These are phyloP conservation scores for Platypus cylindrus DNA, from an alignment of 2,888 invertebrate species.

Conservation along the genomic window DNA sequence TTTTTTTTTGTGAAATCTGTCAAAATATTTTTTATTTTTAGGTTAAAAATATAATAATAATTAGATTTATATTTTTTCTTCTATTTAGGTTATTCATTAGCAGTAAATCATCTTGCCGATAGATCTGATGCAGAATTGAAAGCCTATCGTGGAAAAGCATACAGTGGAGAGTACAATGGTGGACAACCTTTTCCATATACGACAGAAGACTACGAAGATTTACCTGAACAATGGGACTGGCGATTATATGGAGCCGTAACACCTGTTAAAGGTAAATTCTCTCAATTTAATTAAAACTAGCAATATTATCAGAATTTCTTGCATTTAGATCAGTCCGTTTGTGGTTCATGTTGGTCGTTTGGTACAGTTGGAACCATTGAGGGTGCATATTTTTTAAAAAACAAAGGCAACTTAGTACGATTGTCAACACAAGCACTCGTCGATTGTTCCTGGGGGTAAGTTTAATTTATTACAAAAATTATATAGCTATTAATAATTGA, in stretches of 20 bases:
- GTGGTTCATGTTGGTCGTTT: slow-evolving; percentile 96
- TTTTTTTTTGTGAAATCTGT: too few relatives aligned
- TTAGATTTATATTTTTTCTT: slow-evolving; percentile 2
- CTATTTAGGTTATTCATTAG: slow-evolving; percentile 53
- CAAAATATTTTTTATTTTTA: too few relatives aligned
- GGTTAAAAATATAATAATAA: too few relatives aligned
- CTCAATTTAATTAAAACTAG: neutral
- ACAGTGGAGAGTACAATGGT: slow-evolving; percentile 52
- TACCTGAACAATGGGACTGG: slow-evolving; percentile 81
- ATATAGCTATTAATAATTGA: neutral
- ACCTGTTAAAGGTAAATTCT: slow-evolving; percentile 66
- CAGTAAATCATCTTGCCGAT: slow-evolving; percentile 83
- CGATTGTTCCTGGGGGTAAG: slow-evolving; percentile 87
- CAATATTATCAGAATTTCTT: slow-evolving; percentile 2
- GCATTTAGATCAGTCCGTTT: slow-evolving; percentile 79
- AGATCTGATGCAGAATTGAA: slow-evolving; percentile 63
- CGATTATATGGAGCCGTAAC: slow-evolving; percentile 84
- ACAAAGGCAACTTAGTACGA: slow-evolving; percentile 64
- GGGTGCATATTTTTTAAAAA: slow-evolving; percentile 77
- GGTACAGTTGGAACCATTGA: slow-evolving; percentile 89
- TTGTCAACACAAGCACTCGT: slow-evolving; percentile 89
- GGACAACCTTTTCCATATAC: slow-evolving; percentile 71
- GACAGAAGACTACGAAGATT: slow-evolving; percentile 33
- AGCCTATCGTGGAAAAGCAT: slow-evolving; percentile 56
- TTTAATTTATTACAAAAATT: neutral